phyloP scores from a whole-genome alignment of 1,140 invertebrate genomes.

The Euwallacea similis region DNA sequence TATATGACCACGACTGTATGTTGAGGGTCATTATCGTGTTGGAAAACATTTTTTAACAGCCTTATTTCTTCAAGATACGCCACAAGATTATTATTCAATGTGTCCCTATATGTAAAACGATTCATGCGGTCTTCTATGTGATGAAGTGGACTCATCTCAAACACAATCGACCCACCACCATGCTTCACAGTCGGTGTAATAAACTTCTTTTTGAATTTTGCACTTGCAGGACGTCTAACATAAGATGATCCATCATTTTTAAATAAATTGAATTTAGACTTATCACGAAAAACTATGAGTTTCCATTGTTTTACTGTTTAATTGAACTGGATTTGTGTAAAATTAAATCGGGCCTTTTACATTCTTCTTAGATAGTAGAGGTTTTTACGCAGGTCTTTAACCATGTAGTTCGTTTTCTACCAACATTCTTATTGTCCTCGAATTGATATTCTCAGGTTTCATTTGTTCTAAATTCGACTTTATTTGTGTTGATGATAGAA shows the following conservation, averaged over 20 bases:
- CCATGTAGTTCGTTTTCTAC: too few relatives aligned
- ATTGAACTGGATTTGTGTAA: too few relatives aligned
- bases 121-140: not conserved
- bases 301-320: too few relatives aligned
- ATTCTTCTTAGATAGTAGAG: too few relatives aligned
- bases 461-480: too few relatives aligned
- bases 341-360: too few relatives aligned
- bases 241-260: not conserved
- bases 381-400: too few relatives aligned
- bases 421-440: too few relatives aligned
- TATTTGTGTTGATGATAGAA: too few relatives aligned
- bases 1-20: not conserved
- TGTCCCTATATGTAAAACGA: not conserved
- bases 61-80: not conserved
- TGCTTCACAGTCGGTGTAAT: not conserved
- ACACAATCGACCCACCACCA: not conserved
- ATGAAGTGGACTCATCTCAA: not conserved
- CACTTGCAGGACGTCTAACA: not conserved
- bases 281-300: too few relatives aligned
- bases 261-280: too few relatives aligned
- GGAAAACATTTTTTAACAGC: not conserved
- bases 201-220: not conserved
- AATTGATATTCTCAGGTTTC: too few relatives aligned
- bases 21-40: not conserved
- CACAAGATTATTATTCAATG: not conserved